phyloP scores from a whole-genome alignment of 2,113 vertebrate species.

The Balaeniceps rex region DNA sequence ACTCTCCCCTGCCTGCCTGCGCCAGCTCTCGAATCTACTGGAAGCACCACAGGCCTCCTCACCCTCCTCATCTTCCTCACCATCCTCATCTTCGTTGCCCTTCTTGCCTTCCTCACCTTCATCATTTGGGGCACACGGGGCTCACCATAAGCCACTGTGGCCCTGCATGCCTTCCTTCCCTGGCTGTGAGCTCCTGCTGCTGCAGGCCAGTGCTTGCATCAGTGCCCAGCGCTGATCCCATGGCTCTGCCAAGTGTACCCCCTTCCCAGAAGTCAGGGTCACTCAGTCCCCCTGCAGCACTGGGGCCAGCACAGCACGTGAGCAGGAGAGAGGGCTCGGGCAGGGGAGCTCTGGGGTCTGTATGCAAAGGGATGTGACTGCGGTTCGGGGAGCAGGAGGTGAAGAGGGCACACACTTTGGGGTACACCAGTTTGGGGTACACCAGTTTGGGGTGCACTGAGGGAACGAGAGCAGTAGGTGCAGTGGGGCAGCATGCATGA shows the following conservation, averaged over 20 bases:
- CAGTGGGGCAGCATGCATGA: not conserved
- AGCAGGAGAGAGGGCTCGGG: not conserved
- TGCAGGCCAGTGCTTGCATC: not conserved
- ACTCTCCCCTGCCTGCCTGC: not conserved
- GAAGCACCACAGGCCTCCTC: not conserved
- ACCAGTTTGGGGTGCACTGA: no score
- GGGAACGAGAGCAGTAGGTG: not conserved
- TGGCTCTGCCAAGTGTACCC: not conserved
- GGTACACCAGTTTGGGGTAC: rapidly evolving
- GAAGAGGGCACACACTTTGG: not conserved
- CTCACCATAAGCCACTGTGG: rapidly evolving
- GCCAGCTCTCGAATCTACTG: not conserved
- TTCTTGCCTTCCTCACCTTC: not conserved
- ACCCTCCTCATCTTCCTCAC: not conserved
- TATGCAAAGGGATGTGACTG: not conserved
- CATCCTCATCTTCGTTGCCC: not conserved
- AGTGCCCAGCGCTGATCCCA: rapidly evolving
- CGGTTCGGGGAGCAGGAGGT: rapidly evolving
- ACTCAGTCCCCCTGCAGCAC: rapidly evolving
- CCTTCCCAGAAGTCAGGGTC: not conserved
- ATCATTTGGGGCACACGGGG: not conserved
- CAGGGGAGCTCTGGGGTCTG: not conserved
- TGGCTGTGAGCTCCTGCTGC: not conserved
- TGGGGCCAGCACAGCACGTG: not conserved
- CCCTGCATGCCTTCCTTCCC: rapidly evolving